Base-by-base conservation (phyloP, 2,113 vertebrate genomes). In the Gallinago undulata region DNA sequence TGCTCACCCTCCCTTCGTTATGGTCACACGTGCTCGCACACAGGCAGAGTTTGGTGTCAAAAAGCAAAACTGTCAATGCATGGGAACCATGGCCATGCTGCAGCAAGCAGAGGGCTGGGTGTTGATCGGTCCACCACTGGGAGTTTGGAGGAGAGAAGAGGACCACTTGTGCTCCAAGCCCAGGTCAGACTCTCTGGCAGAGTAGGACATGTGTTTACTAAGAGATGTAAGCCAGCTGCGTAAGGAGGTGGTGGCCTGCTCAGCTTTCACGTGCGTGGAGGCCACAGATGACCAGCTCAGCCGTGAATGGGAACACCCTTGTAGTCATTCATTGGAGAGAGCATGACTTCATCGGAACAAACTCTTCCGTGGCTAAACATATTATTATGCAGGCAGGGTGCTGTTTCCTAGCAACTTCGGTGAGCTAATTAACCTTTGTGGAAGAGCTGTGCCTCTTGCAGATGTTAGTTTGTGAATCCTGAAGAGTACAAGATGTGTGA, bases 401-500 rank as follows among this genome's bases (percentile, higher is more conserved):
- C 80, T 79, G 95, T 91, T 87, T 78, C 92, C 92, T 95, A 84
- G 94, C 87, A 95, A 91, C 93, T 90, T 77, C 14, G 37, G 78
- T 0, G 11, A 94, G 77, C 62, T 84, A 48, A 94, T 94, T 88
- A 89, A 95, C 90, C 60, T 95, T 73, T 81, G 59, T 30, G 27
- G 75, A 84, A 73, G 56, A 51, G n/a, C 50, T 51, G 25, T 64
- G 89, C 56, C 60, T 88, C 69, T 37, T 60, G 51, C 66, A 94
- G 77, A 70, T 69, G 57, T 91, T 89, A 47, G 47, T 76, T 76
- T 73, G 63, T 69, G 87, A 76, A 55, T 94, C 48, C 37, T 53
- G 55, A 90, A 57, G 64, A 72, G 39, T 77, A 56, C 27, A 57
- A 72, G 75, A 88, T 19, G 55, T 15, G 19, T 2, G 2, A 69